Percentiles rank a stretch among this genome's conserved stretches.
Conservation (phyloP, 2,113 vertebrate genomes). For the Pseudorectes ferrugineus region DNA sequence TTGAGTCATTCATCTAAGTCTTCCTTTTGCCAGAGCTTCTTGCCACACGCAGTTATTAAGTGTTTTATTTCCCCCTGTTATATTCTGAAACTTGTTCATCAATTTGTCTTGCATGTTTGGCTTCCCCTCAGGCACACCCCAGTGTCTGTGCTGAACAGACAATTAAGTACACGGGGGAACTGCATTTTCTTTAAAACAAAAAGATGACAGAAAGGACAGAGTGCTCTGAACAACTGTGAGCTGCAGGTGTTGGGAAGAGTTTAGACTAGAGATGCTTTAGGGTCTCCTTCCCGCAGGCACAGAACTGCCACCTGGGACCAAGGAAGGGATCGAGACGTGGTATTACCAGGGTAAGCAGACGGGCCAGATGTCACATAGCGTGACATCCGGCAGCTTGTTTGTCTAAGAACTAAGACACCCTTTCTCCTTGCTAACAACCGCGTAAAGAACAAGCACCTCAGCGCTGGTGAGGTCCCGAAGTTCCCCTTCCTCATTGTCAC, state of each 20-base stretch:
- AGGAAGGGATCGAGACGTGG: neutral
- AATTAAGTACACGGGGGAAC: neutral
- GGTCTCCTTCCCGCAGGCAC: neutral
- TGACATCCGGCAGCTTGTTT: neutral
- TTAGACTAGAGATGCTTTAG: neutral
- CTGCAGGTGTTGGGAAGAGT: neutral
- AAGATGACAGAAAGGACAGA: neutral
- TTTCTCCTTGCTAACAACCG: neutral
- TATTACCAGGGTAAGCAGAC: neutral
- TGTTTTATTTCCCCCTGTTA: neutral
- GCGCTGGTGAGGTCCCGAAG: neutral
- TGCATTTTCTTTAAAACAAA: neutral
- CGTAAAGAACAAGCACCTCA: neutral
- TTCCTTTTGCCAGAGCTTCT: neutral
- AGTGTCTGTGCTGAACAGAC: neutral
- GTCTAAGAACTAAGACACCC: neutral
- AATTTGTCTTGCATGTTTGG: neutral
- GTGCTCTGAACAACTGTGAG: neutral
- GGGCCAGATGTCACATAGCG: neutral
- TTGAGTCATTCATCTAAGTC: constrained; percentile 36
- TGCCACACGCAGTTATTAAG: neutral
- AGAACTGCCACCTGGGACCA: neutral
- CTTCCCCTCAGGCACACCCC: neutral
- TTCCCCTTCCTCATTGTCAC: neutral
- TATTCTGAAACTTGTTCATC: neutral